Conservation (phyloP, 2,113 vertebrate species). For the Amphilophus citrinellus region DNA sequence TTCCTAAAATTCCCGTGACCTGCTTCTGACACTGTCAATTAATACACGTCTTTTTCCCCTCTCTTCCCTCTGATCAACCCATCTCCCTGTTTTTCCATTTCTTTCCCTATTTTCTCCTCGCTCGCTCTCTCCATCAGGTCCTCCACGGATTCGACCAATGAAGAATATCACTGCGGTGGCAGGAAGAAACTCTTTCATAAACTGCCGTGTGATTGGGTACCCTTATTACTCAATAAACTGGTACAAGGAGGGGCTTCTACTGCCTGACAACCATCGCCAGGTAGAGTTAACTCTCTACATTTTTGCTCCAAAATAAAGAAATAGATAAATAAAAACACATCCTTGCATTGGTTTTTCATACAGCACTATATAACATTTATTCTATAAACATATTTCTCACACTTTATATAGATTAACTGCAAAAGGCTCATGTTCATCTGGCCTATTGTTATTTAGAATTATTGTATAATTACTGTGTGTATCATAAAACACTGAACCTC, state of each 20-base stretch:
- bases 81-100: slow-evolving; percentile 24
- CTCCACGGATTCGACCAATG: slow-evolving; percentile 96
- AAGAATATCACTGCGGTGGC: slow-evolving; percentile 97
- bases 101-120: slow-evolving; percentile 22
- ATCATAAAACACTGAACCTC: neutral
- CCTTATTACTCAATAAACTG: slow-evolving; percentile 99
- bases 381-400: neutral
- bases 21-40: slow-evolving; percentile 63
- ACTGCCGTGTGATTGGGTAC: slow-evolving; percentile 98
- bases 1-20: slow-evolving; percentile 74
- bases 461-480: neutral
- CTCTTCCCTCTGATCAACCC: slow-evolving; percentile 46
- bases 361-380: neutral
- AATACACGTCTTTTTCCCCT: slow-evolving; percentile 54
- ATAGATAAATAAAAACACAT: neutral
- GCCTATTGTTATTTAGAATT: neutral
- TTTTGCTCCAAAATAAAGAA: neutral
- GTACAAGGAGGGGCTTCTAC: slow-evolving; percentile 95
- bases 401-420: neutral
- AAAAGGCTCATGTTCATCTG: neutral
- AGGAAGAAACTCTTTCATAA: slow-evolving; percentile 97
- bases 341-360: neutral
- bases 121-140: slow-evolving; percentile 79
- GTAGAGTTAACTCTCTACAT: slow-evolving; percentile 38
- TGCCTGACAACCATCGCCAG: slow-evolving; percentile 98